These are phyloP conservation scores for Silurus meridionalis DNA, from an alignment of 2,113 vertebrate genomes.

Conservation along the genomic window DNA sequence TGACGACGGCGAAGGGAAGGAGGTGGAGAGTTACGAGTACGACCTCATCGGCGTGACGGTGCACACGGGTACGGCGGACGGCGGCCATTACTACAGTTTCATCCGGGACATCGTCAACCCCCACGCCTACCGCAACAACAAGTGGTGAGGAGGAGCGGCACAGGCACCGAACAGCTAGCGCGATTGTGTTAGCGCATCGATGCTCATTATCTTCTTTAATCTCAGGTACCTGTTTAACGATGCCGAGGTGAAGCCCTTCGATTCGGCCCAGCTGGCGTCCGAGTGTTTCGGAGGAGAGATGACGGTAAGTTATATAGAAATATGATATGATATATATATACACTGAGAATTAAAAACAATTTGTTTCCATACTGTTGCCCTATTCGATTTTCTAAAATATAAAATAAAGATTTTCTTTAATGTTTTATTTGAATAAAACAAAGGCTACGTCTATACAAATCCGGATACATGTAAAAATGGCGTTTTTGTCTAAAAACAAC, in stretches of 20 bases:
- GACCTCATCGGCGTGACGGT: conserved; percentile 98
- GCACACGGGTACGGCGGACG: conserved; percentile 96
- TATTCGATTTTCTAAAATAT: no score
- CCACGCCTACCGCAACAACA: conserved; percentile 97
- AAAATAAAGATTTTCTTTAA: no score
- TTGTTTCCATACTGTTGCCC: no score
- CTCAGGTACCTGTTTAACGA: conserved; percentile 98
- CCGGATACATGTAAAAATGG: no score
- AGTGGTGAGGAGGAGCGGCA: conserved; percentile 79
- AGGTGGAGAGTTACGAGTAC: conserved; percentile 92
- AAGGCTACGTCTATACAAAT: no score
- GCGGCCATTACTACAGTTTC: conserved; percentile 98
- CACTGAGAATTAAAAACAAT: no score
- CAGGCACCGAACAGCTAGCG: not conserved
- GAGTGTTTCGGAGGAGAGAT: conserved; percentile 99
- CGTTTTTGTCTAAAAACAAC: no score
- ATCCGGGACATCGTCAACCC: conserved; percentile 96
- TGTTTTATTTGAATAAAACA: no score
- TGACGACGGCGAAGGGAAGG: conserved; percentile 80
- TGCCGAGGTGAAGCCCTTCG: conserved; percentile 96
- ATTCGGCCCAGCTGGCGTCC: conserved; percentile 95
- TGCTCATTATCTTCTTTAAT: not conserved
- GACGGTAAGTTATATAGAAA: conserved; percentile 77
- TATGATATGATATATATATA: no score
- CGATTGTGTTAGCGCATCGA: not conserved